Base-by-base conservation (phyloP, 2,888 invertebrate genomes). In the Lasioglossum villosulum region DNA sequence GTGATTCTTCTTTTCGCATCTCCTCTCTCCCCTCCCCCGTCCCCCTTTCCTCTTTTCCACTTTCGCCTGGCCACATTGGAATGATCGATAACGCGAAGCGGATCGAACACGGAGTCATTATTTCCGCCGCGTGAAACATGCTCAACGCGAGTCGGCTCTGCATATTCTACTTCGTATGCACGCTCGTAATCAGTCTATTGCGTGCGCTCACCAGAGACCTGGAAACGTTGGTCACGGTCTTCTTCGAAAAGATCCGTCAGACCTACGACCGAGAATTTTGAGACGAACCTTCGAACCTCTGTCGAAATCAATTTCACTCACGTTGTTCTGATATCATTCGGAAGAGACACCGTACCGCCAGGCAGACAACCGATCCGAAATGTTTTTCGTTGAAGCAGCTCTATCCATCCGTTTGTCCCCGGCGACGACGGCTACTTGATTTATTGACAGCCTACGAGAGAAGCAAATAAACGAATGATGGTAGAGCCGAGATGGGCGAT, bases 401-500 rank as follows among this genome's bases (percentile, higher is more conserved):
- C 68, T 39, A 12, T 39, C 19, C 37, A 34, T 37, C 23, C 12
- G 4, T 23, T 12, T 0, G 23, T 70, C 12, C 12, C 66, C 23
- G 39, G 39, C 16, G 27, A 59, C 8, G 75, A 39, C 27, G 42
- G 10, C 4, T 23, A 48, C 30, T 72, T 48, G 48, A 48, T 73
- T 45, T 27, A 3, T 56, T n/a, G 10, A 56, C 23, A n/a, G 52
- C 4, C 48, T 12, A 42, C 27, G 23, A 37, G 34, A 48, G 73
- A 23, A 84, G 27, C 75, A 71, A 72, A 63, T 66, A 27, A 52
- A 82, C 90, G 90, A 93, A 94, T 93, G 90, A 95, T 95, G 94
- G 94, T 95, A 94, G 94, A 94, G 89, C 93, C 94, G 81, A 92
- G 82, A 94, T 94, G 94, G 90, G 88, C 93, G 90, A 87, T 84